Evolutionary conservation across 1,140 invertebrate genomes (phyloP), one percentile per base, ranked within the genome.

Genomic region (Helicoverpa armigera): DNA sequence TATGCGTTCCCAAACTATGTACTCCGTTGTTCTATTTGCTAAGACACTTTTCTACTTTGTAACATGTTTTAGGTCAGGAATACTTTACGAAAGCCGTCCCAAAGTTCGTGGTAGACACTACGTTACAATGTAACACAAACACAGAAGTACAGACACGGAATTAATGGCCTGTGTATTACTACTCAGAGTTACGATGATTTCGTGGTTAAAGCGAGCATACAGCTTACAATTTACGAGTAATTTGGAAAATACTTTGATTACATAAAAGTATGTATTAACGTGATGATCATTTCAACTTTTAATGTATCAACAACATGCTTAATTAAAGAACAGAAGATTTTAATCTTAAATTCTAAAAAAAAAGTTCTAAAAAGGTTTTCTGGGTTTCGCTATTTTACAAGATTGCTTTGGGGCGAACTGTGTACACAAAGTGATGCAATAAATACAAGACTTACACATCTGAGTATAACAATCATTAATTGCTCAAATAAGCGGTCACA

Each of bases 61-160:
- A 60, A 60, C 58, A n/a, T 67, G 63, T 50, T 67, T 48, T 23
- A 67, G 63, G 10, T 67, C 63, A 23, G 31, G 18, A 67, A 67
- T 67, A 67, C 10, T 50, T 67, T 10, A 23, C 50, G 63, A 43
- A 18, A 67, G 63, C 3, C 14, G 2, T 16, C 35, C 9, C 2
- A 29, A 48, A 67, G 63, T 23, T 16, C 16, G n/a, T 16, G n/a
- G 43, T 67, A 16, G n/a, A 18, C 16, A 35, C n/a, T 35, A 43
- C 35, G 14, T n/a, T 65, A 65, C 61, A 65, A 16, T 67, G 63
- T 67, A 67, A 18, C 3, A 43, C 48, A 48, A 67, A 16, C 50
- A n/a, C 63, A 16, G 31, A 63, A 11, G 31, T 43, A 65, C 63
- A 50, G 43, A 12, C 63, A 67, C 35, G 5, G 31, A 50, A 50